Conservation (phyloP, 1,140 invertebrate species). For the Lepidostoma basale region DNA sequence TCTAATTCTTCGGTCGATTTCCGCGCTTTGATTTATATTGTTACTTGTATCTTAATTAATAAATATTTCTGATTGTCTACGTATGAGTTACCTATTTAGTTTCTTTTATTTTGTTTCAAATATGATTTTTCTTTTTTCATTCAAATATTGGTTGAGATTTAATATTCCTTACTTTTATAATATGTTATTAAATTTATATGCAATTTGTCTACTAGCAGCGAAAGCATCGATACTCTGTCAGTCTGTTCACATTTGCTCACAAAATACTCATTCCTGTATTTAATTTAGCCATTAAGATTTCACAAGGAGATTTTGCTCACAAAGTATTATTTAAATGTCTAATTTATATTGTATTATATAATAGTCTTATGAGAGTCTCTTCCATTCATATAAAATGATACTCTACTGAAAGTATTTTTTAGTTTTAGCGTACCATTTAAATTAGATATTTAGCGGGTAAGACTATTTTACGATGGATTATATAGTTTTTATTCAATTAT, state of each 20-base stretch:
- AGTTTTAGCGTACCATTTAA: slow-evolving; percentile 25
- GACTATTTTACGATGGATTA: slow-evolving; percentile 18
- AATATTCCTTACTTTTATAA: too few relatives aligned
- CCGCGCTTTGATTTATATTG: too few relatives aligned
- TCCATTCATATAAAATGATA: slow-evolving; percentile 28
- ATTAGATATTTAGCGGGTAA: slow-evolving; percentile 21
- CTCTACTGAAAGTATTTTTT: slow-evolving; percentile 24
- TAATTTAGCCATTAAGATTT: not conserved
- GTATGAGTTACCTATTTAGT: too few relatives aligned
- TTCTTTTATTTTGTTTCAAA: too few relatives aligned
- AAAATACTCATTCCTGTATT: slow-evolving; percentile 1
- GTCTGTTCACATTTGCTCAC: not conserved
- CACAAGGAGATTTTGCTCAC: slow-evolving; percentile 15
- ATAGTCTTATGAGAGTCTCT: slow-evolving; percentile 35
- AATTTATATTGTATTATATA: slow-evolving; percentile 3
- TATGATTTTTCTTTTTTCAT: too few relatives aligned
- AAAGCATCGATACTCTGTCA: not conserved
- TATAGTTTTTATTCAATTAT: slow-evolving; percentile 33
- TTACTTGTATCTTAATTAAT: too few relatives aligned
- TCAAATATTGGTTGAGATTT: too few relatives aligned
- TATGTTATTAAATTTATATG: too few relatives aligned
- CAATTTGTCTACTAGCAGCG: too few relatives aligned
- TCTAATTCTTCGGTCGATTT: too few relatives aligned
- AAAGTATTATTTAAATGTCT: slow-evolving; percentile 23
- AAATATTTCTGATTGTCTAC: too few relatives aligned